Conservation (phyloP, 2,888 invertebrate species). For the Fragum fragum region DNA sequence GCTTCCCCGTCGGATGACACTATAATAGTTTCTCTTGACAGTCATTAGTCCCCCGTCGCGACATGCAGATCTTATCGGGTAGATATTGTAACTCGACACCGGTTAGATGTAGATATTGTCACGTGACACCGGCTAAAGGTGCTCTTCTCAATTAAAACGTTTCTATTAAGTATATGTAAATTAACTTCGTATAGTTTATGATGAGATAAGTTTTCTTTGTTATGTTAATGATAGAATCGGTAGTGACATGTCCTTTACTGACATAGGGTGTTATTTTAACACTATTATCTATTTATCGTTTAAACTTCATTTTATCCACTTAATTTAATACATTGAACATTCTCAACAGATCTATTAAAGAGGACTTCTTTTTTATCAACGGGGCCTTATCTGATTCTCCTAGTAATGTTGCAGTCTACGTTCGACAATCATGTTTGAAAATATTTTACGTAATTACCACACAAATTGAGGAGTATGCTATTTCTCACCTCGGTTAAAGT, state of each 20-base stretch:
- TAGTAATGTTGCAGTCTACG: too few relatives aligned
- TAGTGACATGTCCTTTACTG: conserved; percentile 21
- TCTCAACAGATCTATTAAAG: not conserved
- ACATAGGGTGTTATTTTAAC: conserved; percentile 26
- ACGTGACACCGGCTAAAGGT: conserved; percentile 38
- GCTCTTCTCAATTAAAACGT: conserved; percentile 39
- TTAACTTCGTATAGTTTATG: conserved; percentile 26
- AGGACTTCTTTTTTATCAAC: not conserved
- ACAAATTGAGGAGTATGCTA: too few relatives aligned
- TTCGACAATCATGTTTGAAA: too few relatives aligned
- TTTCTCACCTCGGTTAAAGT: too few relatives aligned
- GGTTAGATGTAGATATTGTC: conserved; percentile 40
- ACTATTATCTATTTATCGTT: conserved; percentile 33
- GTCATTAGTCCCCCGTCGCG: conserved; percentile 46
- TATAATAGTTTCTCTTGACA: conserved; percentile 32
- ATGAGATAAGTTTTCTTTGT: conserved; percentile 40
- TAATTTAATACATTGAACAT: conserved; percentile 18
- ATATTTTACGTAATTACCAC: too few relatives aligned
- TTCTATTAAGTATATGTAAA: conserved; percentile 44
- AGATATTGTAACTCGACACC: conserved; percentile 52
- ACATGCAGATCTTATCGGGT: conserved; percentile 57
- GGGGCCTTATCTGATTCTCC: not conserved
- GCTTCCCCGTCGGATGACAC: conserved; percentile 24
- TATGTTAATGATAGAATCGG: conserved; percentile 28
- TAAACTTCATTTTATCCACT: conserved; percentile 27